Percentiles rank a stretch among this genome's conserved stretches.
Conservation (phyloP, 2,797 vertebrate species). For the Acipenser oxyrinchus region DNA sequence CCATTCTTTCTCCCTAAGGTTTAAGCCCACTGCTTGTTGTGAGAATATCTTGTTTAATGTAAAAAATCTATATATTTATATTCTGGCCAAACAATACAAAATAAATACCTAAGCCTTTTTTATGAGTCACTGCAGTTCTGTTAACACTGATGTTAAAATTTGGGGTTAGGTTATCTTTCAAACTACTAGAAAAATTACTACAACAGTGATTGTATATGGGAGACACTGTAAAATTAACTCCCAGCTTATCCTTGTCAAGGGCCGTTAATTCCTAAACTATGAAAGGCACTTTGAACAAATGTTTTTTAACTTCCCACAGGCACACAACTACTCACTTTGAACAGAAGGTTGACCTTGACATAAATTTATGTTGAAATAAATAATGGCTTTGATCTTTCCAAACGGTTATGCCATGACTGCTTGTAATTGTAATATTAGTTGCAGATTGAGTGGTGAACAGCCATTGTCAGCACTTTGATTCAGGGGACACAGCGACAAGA, state of each 20-base stretch:
- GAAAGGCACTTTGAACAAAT: conserved; percentile 62
- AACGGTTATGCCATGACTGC: conserved; percentile 56
- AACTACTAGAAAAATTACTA: conserved; percentile 1
- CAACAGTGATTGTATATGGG: conserved; percentile 1
- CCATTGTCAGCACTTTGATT: conserved; percentile 50
- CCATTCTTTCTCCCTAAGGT: neutral
- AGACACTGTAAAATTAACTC: neutral
- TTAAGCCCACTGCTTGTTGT: neutral
- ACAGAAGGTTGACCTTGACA: conserved; percentile 60
- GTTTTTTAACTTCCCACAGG: conserved; percentile 64
- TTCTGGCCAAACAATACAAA: neutral
- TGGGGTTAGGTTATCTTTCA: conserved; percentile 1
- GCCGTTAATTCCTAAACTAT: conserved; percentile 67
- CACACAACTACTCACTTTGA: conserved; percentile 46
- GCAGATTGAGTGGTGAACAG: conserved; percentile 59
- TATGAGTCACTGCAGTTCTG: neutral
- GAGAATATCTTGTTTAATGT: neutral
- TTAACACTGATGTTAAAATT: conserved; percentile 4
- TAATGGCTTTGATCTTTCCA: conserved; percentile 50
- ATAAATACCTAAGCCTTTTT: neutral
- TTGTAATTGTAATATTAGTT: conserved; percentile 66
- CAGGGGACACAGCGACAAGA: conserved; percentile 26
- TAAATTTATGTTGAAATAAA: conserved; percentile 69
- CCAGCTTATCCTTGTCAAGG: conserved; percentile 50
- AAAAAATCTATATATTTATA: neutral